Percentiles rank a stretch among this genome's conserved stretches.
Evolutionary conservation across 2,113 vertebrate genomes (phyloP).

Genomic region (Percina caprodes): DNA sequence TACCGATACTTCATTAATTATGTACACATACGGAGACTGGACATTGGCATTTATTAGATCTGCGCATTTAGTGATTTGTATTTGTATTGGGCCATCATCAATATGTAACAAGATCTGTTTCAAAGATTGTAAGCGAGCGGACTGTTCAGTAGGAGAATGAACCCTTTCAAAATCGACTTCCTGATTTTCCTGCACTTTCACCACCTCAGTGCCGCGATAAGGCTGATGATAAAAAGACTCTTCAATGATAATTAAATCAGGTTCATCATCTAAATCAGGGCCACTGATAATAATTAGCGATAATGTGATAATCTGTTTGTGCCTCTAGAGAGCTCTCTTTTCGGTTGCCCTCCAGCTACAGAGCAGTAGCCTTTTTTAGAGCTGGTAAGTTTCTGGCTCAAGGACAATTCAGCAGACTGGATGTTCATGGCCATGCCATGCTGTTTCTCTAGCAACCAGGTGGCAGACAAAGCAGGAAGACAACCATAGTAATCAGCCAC

Average conservation of each 20-base stretch:
- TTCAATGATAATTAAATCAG: slow-evolving; percentile 73
- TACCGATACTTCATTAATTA: slow-evolving; percentile 51
- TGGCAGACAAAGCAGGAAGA: slow-evolving; percentile 28
- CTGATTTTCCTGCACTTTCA: slow-evolving; percentile 37
- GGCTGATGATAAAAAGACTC: slow-evolving; percentile 62
- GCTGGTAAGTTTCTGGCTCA: slow-evolving; percentile 33
- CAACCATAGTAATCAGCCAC: slow-evolving; percentile 33
- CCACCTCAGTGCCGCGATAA: slow-evolving; percentile 29
- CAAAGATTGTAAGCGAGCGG: not conserved
- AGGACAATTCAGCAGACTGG: slow-evolving; percentile 34
- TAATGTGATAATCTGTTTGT: slow-evolving; percentile 61
- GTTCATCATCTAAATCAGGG: slow-evolving; percentile 69
- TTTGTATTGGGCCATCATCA: not conserved
- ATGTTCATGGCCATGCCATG: slow-evolving; percentile 13
- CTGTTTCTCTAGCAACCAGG: slow-evolving; percentile 45
- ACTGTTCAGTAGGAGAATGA: slow-evolving; percentile 5
- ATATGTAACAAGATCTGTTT: slow-evolving; percentile 3
- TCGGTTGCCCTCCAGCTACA: slow-evolving; percentile 43
- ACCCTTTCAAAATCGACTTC: slow-evolving; percentile 35
- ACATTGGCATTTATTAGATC: slow-evolving; percentile 40
- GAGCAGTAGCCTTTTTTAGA: slow-evolving; percentile 48
- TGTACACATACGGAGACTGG: slow-evolving; percentile 28
- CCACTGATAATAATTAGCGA: slow-evolving; percentile 66
- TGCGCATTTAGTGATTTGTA: slow-evolving; percentile 33
- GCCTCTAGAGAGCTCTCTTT: slow-evolving; percentile 54